Evolutionary conservation across 2,888 invertebrate species (phyloP), one percentile per base, ranked within the genome.

Genomic region (Argyra leucocephala): DNA sequence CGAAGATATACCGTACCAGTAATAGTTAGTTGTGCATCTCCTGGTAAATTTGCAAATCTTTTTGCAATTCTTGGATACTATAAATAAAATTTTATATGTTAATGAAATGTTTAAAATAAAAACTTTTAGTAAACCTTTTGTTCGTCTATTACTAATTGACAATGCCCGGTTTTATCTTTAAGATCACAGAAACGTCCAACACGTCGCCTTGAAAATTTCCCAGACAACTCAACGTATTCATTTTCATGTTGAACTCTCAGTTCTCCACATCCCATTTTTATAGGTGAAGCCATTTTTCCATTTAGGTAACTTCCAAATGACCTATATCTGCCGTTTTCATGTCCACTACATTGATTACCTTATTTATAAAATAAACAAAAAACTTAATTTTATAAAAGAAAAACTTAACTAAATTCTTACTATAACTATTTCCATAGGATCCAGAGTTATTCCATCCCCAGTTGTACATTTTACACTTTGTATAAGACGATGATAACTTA

Each of bases 131-230:
- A 57, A 68, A 74, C 75, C 67, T 74, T 75, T 65, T 78, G 78
- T 64, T 78, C 78, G 24, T 74, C 70, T 22, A 79, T 75, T 9
- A 84, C 78, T 61, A 86, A 75, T 74, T 89, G 88, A 15, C 84
- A 83, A 3, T 79, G 75, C 3, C 88, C 88, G 72, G 83, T 82
- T 9, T 83, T 78, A 77, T 89, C 89, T 64, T 86, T 77, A 1
- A 89, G 73, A 37, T 85, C 82, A 1, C 87, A 75, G 74, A 89
- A 88, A 26, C 81, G 80, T 3, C 82, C 80, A 57, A 83, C 76
- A 9, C 87, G 79, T 68, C 83, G 82, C 73, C 82, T 84, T 63
- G 85, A 83, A 60, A 88, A 73, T 81, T 87, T 85, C 0, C 89
- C 89, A 69, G 82, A 83, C 5, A 89, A 73, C 31, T 79, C 82